Evolutionary conservation across 2,113 vertebrate genomes (phyloP), one percentile per base, ranked within the genome.

Genomic region (Narcine bancroftii): DNA sequence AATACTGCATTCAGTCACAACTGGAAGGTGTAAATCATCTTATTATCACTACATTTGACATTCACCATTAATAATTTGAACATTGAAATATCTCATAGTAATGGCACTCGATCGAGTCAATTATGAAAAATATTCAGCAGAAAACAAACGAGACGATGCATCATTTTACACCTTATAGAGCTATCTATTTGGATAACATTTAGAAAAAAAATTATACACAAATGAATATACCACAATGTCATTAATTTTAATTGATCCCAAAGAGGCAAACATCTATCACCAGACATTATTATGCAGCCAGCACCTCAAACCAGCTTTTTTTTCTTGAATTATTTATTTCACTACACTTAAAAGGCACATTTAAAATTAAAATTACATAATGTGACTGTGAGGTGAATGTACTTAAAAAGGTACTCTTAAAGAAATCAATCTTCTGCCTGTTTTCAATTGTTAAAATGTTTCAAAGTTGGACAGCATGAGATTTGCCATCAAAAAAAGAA

Each of bases 11-110:
- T 21, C 15, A 15, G 26, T 6, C 42, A 69, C 26, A 45, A 91
- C 63, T 7, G 33, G 42, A 13, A 91, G 69, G 26, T 6, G 33
- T 69, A 45, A 45, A 91, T 91, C 63, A 91, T 69, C 29, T 29
- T 19, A 42, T 42, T 66, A 65, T 89, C 19, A 89, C 36, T 42
- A 19, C 39, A 91, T 42, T 69, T 91, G 89, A 7, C 9, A 69
- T 91, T 45, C 66, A 45, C 45, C 39, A 24, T 91, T 29, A 91
- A 19, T 91, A 91, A 69, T 91, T 39, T 69, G 89, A 91, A 65
- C 21, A 91, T 36, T 69, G 87, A 69, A 69, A 36, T 45, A 60
- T 19, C 63, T 66, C 39, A 24, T 42, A 39, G 36, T 63, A 26
- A 2, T 29, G 65, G 39, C 39, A 29, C 3, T 26, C 24, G 66